Evolutionary conservation across 2,888 invertebrate species (phyloP).

Genomic region (Sylvicola cinctus): DNA sequence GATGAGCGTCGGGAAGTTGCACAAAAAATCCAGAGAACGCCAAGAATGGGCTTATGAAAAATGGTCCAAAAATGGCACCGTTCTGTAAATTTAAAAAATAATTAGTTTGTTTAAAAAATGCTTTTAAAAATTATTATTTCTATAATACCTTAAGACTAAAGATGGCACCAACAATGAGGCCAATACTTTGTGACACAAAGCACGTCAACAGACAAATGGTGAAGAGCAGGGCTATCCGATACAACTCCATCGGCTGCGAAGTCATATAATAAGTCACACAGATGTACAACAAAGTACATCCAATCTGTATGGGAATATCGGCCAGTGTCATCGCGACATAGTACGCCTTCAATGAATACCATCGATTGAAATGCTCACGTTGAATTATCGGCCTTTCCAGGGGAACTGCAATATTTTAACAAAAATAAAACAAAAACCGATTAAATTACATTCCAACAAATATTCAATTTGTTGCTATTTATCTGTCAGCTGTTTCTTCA

Average conservation of each 20-base stretch:
- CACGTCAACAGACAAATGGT: slow-evolving; percentile 55
- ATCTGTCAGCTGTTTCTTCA: no score
- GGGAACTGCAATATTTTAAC: slow-evolving; percentile 42
- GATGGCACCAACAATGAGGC: slow-evolving; percentile 64
- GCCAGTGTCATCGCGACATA: slow-evolving; percentile 59
- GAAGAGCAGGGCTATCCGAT: slow-evolving; percentile 49
- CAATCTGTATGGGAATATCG: slow-evolving; percentile 61
- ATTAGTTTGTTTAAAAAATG: not conserved
- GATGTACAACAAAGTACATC: slow-evolving; percentile 55
- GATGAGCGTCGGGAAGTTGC: slow-evolving; percentile 58
- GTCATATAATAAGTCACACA: slow-evolving; percentile 70
- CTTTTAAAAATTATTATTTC: not conserved
- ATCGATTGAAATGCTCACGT: slow-evolving; percentile 71
- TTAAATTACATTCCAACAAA: no score
- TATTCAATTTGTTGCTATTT: no score
- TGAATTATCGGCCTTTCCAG: slow-evolving; percentile 59
- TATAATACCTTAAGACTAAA: slow-evolving; percentile 49
- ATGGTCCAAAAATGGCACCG: slow-evolving; percentile 76
- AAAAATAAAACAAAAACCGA: slow-evolving; percentile 2
- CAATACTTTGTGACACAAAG: slow-evolving; percentile 69
- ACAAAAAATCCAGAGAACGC: slow-evolving; percentile 89
- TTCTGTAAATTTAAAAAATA: slow-evolving; percentile 35
- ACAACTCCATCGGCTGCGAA: slow-evolving; percentile 57
- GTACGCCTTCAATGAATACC: slow-evolving; percentile 72
- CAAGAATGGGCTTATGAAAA: slow-evolving; percentile 68